Evolutionary conservation across 2,113 vertebrate species (phyloP).

Genomic region (Larimichthys crocea): DNA sequence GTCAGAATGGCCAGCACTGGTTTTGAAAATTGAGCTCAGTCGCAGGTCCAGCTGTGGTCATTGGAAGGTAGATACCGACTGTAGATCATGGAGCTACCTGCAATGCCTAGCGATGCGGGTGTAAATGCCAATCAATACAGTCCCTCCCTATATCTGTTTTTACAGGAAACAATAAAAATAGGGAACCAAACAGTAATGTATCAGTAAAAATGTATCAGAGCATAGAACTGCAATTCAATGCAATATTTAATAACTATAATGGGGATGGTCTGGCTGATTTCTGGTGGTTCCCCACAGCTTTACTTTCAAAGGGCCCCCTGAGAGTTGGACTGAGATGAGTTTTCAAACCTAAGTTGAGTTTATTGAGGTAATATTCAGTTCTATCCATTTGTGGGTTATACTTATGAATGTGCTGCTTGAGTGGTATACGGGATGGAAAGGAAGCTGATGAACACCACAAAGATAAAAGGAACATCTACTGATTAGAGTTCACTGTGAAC

Average conservation of each 20-base stretch:
- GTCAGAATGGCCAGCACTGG: too few relatives aligned
- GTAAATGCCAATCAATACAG: too few relatives aligned
- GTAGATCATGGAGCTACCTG: too few relatives aligned
- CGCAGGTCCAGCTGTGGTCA: too few relatives aligned
- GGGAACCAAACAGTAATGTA: too few relatives aligned
- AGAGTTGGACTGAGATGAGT: background rate
- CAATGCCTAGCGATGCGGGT: too few relatives aligned
- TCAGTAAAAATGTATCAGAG: too few relatives aligned
- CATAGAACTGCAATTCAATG: background rate
- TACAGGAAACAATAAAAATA: too few relatives aligned
- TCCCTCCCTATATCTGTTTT: too few relatives aligned
- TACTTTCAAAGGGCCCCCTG: background rate
- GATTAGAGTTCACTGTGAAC: background rate
- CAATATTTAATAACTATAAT: background rate
- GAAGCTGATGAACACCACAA: background rate
- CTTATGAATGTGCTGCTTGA: background rate
- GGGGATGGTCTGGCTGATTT: background rate
- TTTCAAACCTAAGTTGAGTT: background rate
- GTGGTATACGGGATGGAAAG: background rate
- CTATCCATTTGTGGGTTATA: background rate
- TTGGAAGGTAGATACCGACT: too few relatives aligned
- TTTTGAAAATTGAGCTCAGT: too few relatives aligned
- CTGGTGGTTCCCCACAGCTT: background rate
- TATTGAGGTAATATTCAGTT: background rate
- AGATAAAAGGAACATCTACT: background rate